phyloP scores from a whole-genome alignment of 2,888 invertebrate species.

The Andrena dorsata region DNA sequence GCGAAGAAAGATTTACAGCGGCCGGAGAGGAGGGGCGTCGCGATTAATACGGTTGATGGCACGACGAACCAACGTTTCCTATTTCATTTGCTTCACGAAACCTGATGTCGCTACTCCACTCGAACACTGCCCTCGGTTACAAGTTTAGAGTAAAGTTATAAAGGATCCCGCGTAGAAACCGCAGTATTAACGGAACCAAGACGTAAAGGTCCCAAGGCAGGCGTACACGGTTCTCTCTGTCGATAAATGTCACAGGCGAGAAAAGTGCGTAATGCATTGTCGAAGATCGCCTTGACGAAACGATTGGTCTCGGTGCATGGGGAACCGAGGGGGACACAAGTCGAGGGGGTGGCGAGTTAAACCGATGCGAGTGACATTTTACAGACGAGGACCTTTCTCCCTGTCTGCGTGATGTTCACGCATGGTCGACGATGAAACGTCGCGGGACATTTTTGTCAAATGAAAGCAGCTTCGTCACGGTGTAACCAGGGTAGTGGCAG shows the following conservation, averaged over 20 bases:
- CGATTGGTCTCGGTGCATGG: slow-evolving; percentile 66
- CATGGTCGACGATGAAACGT: slow-evolving; percentile 46
- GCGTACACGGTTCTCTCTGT: neutral
- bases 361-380: slow-evolving; percentile 54
- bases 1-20: slow-evolving; percentile 47
- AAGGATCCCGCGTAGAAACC: neutral
- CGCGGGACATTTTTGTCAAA: slow-evolving; percentile 22
- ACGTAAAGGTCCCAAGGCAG: slow-evolving; percentile 11
- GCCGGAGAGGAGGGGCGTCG: slow-evolving; percentile 28
- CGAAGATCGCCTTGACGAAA: slow-evolving; percentile 69
- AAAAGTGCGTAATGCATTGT: slow-evolving; percentile 62
- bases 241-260: slow-evolving; percentile 59
- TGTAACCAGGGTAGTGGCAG: neutral
- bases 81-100: neutral
- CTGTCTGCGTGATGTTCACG: slow-evolving; percentile 27
- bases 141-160: neutral
- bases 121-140: neutral
- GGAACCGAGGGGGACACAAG: slow-evolving; percentile 40
- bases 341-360: slow-evolving; percentile 40
- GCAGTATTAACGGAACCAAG: slow-evolving; percentile 9
- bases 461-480: slow-evolving; percentile 7
- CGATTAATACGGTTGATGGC: slow-evolving; percentile 27
- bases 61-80: slow-evolving; percentile 8
- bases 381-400: slow-evolving; percentile 34
- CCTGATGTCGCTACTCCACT: neutral